Percentiles rank a stretch among this genome's conserved stretches.
Conservation (phyloP, 2,113 vertebrate species). For the Redunca redunca region DNA sequence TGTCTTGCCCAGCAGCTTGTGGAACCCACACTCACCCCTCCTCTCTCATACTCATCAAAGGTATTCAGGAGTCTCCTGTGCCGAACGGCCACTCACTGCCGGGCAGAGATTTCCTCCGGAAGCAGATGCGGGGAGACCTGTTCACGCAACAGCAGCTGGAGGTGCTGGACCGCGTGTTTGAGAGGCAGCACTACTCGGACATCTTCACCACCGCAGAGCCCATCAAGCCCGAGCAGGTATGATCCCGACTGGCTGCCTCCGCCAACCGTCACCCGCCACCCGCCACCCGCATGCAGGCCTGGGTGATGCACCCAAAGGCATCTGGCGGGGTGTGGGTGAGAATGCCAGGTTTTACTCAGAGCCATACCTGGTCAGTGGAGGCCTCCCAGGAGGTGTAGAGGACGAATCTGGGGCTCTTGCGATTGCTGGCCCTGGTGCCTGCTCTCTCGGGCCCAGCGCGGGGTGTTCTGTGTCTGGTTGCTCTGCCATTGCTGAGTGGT, state of each 20-base stretch:
- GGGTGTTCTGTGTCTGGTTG: neutral
- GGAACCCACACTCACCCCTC: slow-evolving; percentile 28
- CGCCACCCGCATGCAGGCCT: neutral
- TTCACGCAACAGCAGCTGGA: slow-evolving; percentile 98
- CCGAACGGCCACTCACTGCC: slow-evolving; percentile 95
- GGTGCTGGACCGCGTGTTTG: slow-evolving; percentile 97
- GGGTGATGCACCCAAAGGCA: neutral
- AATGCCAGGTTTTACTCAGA: neutral
- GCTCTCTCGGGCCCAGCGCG: neutral
- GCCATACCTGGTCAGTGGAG: neutral
- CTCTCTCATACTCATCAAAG: slow-evolving; percentile 79
- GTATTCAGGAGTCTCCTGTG: slow-evolving; percentile 95
- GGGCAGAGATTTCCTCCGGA: slow-evolving; percentile 98
- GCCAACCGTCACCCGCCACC: accelerated
- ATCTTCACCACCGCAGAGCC: slow-evolving; percentile 92
- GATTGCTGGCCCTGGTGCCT: neutral
- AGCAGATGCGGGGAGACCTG: slow-evolving; percentile 98
- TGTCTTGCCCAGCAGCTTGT: neutral
- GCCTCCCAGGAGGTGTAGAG: neutral
- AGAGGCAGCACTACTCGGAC: slow-evolving; percentile 94
- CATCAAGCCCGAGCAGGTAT: slow-evolving; percentile 98
- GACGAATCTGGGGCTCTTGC: neutral
- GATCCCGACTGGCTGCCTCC: neutral
- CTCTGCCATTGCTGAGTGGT: neutral
- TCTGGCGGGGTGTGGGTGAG: neutral